Evolutionary conservation across 2,113 vertebrate genomes (phyloP), one percentile per base, ranked within the genome.

Genomic region (Neolamprologus kungweensis): DNA sequence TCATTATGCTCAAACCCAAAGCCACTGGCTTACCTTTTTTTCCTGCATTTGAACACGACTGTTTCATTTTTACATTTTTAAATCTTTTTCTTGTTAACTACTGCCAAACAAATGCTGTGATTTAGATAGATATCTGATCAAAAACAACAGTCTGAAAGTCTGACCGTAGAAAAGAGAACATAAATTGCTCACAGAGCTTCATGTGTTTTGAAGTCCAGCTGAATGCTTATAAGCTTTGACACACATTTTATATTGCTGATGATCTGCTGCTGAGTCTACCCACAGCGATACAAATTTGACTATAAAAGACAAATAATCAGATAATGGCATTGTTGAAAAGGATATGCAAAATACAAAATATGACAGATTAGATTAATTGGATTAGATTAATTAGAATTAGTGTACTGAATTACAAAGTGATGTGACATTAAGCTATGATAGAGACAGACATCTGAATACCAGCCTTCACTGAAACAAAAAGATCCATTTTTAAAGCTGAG

Each of bases 251-350:
- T 9, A 14, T 79, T 3, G 11, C 73, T 91, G 23, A 87, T 85
- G 85, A 92, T 84, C 81, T 86, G 83, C 86, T 81, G 84, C 86
- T 92, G 89, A 93, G 90, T 82, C 80, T 60, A 80, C 35, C 78
- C 83, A 53, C 57, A 33, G 57, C 8, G 9, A 33, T 86, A 88
- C 82, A 84, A 86, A 84, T 84, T 53, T 80, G 40, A 40, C 73
- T 60, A 42, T 84, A 40, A 87, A 83, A 89, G 65, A 85, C 23
- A 86, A 84, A 85, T 50, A 78, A 33, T 78, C 42, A 89, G 90
- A 87, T 65, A 47, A 73, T 7, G 4, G 13, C 12, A 53, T 60
- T 92, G 86, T 86, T 86, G 60, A 89, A 89, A 85, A 60, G 23
- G 80, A 84, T 85, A 80, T 84, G 73, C 51, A 86, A 89, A 87